phyloP scores from a whole-genome alignment of 2,113 vertebrate species.

The Leiothrix lutea region DNA sequence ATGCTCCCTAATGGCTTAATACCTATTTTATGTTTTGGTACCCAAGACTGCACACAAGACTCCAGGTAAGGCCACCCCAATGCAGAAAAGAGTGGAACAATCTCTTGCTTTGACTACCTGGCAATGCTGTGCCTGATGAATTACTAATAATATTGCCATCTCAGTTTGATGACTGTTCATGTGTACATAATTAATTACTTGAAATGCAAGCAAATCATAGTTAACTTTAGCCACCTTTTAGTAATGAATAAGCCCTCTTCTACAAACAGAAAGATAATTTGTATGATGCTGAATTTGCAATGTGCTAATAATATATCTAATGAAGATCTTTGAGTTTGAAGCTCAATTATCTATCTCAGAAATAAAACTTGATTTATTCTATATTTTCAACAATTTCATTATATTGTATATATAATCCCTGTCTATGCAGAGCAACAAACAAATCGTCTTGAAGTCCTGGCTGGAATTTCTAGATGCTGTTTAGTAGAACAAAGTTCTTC shows the following conservation, averaged over 20 bases:
- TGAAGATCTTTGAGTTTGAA: neutral
- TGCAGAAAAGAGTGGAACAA: neutral
- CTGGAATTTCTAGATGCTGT: neutral
- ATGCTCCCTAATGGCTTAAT: neutral
- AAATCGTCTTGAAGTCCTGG: neutral
- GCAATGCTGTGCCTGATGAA: neutral
- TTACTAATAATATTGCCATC: neutral
- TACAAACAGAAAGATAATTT: neutral
- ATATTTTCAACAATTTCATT: neutral
- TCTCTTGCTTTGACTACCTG: neutral
- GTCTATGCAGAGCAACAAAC: neutral
- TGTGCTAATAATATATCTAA: neutral
- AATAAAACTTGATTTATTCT: neutral
- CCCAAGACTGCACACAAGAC: neutral
- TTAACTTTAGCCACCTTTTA: neutral
- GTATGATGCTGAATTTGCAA: neutral
- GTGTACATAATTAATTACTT: neutral
- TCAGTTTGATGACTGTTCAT: neutral
- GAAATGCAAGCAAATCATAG: neutral
- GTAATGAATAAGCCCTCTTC: neutral
- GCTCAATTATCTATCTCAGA: neutral
- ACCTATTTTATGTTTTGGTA: neutral
- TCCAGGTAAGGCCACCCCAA: accelerated
- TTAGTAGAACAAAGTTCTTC: neutral
- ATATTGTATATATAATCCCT: neutral